phyloP scores from a whole-genome alignment of 1,140 invertebrate genomes.

The Aplysia californica region DNA sequence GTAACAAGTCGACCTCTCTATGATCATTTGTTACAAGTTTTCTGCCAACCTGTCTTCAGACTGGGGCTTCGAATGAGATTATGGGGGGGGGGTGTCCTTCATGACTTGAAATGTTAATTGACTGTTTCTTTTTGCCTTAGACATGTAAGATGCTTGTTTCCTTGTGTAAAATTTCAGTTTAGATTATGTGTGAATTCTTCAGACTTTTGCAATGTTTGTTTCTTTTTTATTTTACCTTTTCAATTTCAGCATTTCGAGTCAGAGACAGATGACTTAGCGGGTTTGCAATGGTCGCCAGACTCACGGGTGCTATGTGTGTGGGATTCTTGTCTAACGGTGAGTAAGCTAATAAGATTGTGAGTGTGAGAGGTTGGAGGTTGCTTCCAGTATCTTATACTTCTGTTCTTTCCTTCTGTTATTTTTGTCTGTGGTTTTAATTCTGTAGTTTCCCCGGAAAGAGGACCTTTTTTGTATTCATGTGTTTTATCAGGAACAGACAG shows the following conservation, averaged over 20 bases:
- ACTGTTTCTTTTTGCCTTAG: too few relatives aligned
- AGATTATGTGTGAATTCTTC: neutral
- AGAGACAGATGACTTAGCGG: constrained; percentile 66
- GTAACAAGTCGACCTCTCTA: too few relatives aligned
- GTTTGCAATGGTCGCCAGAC: constrained; percentile 67
- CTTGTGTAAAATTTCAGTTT: too few relatives aligned
- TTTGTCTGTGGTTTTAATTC: neutral
- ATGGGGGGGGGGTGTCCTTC: too few relatives aligned
- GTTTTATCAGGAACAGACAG: too few relatives aligned
- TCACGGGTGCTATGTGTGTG: constrained; percentile 65
- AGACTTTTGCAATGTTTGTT: neutral
- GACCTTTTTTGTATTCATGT: neutral
- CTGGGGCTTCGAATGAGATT: too few relatives aligned
- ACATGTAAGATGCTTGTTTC: too few relatives aligned
- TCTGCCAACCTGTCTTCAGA: too few relatives aligned
- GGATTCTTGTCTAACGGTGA: constrained; percentile 64
- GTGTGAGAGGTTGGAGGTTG: neutral
- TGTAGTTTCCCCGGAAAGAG: neutral
- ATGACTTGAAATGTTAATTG: too few relatives aligned
- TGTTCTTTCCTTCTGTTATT: neutral
- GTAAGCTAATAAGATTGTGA: neutral
- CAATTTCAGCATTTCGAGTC: constrained; percentile 68
- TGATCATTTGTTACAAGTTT: too few relatives aligned
- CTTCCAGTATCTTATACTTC: neutral
- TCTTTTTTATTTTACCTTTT: constrained; percentile 19